phyloP scores from a whole-genome alignment of 2,113 vertebrate genomes.

The Coryphaenoides rupestris region DNA sequence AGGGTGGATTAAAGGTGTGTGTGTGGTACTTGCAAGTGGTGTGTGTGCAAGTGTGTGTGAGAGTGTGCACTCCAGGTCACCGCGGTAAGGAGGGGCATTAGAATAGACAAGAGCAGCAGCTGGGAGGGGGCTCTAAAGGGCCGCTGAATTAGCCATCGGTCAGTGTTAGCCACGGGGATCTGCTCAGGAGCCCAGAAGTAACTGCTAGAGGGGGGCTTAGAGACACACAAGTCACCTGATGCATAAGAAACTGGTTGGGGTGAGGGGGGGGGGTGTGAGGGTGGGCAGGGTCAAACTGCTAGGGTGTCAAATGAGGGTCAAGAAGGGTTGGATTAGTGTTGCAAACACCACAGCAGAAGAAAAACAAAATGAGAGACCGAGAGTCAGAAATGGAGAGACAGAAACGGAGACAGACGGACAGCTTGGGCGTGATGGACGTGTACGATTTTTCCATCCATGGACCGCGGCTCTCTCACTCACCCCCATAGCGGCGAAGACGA shows the following conservation, averaged over 20 bases:
- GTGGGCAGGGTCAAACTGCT: slow-evolving; percentile 15
- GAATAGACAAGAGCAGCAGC: slow-evolving; percentile 45
- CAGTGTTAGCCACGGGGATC: slow-evolving; percentile 36
- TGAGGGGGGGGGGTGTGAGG: too few species aligned
- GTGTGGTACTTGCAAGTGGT: background rate
- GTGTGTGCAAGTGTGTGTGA: background rate
- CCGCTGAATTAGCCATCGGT: slow-evolving; percentile 58
- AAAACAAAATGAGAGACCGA: slow-evolving; percentile 6
- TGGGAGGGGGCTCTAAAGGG: slow-evolving; percentile 44
- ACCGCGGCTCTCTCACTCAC: slow-evolving; percentile 49
- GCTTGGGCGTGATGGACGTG: too few species aligned
- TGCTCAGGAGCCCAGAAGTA: slow-evolving; percentile 63
- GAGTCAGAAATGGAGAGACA: slow-evolving; percentile 24
- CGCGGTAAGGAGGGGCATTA: slow-evolving; percentile 33
- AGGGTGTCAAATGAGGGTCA: slow-evolving; percentile 53
- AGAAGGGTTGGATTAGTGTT: slow-evolving; percentile 25
- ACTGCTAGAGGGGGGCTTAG: slow-evolving; percentile 59
- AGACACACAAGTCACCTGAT: slow-evolving; percentile 60
- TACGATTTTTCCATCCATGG: background rate
- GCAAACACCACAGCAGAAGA: background rate
- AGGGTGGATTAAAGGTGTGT: slow-evolving; percentile 12
- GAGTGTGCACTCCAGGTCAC: slow-evolving; percentile 37
- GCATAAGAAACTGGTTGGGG: slow-evolving; percentile 55
- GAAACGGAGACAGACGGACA: background rate
- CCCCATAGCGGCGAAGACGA: slow-evolving; percentile 82